A percentile compares a stretch with the other conserved stretches of the same genome.
These are phyloP conservation scores for Drosophila recens DNA, from an alignment of 2,888 invertebrate genomes.

Conservation along the genomic window DNA sequence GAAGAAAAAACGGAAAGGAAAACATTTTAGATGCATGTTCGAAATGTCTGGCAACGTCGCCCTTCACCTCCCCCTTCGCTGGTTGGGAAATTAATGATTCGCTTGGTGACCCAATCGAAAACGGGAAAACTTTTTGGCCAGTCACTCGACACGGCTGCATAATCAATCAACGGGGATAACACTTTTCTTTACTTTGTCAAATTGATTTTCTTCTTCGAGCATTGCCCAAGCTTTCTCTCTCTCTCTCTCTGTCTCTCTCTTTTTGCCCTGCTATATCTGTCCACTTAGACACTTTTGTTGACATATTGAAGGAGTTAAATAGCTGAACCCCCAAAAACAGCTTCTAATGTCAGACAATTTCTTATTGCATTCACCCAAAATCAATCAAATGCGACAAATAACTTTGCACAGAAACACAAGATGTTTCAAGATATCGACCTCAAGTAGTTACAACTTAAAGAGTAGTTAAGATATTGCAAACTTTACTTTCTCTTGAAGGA, in stretches of 20 bases:
- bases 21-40: constrained; percentile 48
- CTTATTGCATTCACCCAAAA: constrained; percentile 48
- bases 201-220: constrained; percentile 65
- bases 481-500: not conserved
- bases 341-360: constrained; percentile 44
- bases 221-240: constrained; percentile 3
- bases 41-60: too few relatives aligned
- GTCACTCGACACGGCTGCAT: constrained; percentile 71
- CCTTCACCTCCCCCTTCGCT: constrained; percentile 8
- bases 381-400: constrained; percentile 68
- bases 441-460: constrained; percentile 18
- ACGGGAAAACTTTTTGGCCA: constrained; percentile 63
- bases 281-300: constrained; percentile 74
- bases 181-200: constrained; percentile 69
- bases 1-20: too few relatives aligned
- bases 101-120: constrained; percentile 66
- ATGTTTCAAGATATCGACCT: constrained; percentile 6
- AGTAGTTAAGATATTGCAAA: not conserved
- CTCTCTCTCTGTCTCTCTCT: not conserved
- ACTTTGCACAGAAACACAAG: constrained; percentile 17
- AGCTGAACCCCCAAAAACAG: constrained; percentile 54
- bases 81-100: constrained; percentile 71
- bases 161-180: constrained; percentile 78
- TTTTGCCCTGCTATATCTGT: constrained; percentile 58
- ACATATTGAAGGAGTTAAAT: constrained; percentile 80